Conservation (phyloP, 2,797 vertebrate genomes). For the Protonibea diacanthus region DNA sequence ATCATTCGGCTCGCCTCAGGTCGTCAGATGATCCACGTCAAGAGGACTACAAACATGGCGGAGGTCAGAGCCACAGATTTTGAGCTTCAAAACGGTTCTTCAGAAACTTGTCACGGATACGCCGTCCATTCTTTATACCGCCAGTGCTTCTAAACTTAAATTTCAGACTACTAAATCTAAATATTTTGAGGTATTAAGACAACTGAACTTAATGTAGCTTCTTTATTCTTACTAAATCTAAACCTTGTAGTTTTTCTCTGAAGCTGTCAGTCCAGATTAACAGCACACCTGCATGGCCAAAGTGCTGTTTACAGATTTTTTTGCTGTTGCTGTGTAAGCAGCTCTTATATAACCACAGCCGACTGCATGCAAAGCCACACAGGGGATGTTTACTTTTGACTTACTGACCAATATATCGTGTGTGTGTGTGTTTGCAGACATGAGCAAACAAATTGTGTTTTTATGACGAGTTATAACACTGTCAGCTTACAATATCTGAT, state of each 20-base stretch:
- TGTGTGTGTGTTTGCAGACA: background rate
- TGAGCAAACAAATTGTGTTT: background rate
- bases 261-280: too few relatives aligned
- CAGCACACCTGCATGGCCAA: constrained; percentile 23
- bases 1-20: too few relatives aligned
- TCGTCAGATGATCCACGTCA: too few relatives aligned
- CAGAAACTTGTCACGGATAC: too few relatives aligned
- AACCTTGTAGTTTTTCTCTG: background rate
- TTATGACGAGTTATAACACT: background rate
- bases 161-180: background rate
- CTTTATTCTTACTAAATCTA: background rate
- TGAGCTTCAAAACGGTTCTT: too few relatives aligned
- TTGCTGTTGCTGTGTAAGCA: constrained; percentile 51
- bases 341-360: constrained; percentile 15
- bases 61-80: too few relatives aligned
- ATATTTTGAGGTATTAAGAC: background rate
- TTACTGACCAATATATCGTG: background rate
- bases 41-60: too few relatives aligned
- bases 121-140: too few relatives aligned
- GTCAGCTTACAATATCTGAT: background rate
- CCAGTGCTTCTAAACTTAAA: too few relatives aligned
- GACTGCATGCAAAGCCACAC: background rate
- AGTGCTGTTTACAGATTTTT: constrained; percentile 54
- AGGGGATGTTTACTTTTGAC: background rate
- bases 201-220: background rate